phyloP scores from a whole-genome alignment of 2,113 vertebrate species.

The Candoia aspera region DNA sequence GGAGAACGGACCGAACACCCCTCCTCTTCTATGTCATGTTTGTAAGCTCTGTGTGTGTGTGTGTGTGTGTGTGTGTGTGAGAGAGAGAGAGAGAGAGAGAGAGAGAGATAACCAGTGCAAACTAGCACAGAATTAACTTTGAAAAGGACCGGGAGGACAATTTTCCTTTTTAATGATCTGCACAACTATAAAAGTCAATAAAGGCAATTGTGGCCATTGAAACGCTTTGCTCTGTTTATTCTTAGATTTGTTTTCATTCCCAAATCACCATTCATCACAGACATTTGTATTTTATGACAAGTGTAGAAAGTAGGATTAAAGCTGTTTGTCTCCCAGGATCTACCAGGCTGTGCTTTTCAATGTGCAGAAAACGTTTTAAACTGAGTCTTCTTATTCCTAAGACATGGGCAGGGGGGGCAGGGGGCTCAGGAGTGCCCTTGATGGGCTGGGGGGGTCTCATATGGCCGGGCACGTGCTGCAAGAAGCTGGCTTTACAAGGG shows the following conservation, averaged over 20 bases:
- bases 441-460: no score
- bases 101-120: no score
- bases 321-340: background rate
- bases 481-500: no score
- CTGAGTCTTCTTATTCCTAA: no score
- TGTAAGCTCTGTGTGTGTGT: background rate
- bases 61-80: no score
- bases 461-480: no score
- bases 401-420: no score
- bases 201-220: background rate
- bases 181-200: background rate
- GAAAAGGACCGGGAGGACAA: no score
- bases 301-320: background rate
- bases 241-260: background rate
- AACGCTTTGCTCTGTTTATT: background rate
- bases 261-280: background rate
- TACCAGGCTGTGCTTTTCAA: background rate
- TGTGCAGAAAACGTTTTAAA: background rate
- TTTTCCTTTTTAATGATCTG: background rate
- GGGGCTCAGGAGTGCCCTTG: no score
- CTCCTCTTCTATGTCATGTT: background rate
- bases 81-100: no score
- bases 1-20: background rate
- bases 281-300: background rate
- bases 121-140: no score